A percentile compares a stretch with the other conserved stretches of the same genome.
Evolutionary conservation across 2,888 invertebrate genomes (phyloP).

Genomic region (Pristionchus entomophagus): DNA sequence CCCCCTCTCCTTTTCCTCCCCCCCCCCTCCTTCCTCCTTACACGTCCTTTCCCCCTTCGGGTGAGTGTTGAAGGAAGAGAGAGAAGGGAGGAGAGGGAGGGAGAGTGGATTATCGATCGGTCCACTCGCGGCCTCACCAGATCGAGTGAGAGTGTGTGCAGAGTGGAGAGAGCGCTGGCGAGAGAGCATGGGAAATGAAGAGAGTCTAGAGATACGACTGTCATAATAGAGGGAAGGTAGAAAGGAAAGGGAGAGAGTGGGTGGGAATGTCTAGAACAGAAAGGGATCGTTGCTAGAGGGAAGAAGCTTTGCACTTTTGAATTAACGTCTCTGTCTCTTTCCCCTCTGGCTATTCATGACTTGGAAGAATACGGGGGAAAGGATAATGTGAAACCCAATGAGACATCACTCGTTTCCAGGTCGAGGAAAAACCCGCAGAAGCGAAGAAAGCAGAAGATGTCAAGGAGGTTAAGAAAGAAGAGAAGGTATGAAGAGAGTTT

Average conservation of each 20-base stretch:
- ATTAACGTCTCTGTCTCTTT: neutral
- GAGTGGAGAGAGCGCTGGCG: slow-evolving; percentile 7
- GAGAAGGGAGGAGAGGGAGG: neutral
- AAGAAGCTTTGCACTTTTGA: neutral
- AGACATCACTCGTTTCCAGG: neutral
- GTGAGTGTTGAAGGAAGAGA: neutral
- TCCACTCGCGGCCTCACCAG: slow-evolving; percentile 10
- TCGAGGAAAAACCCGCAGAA: neutral
- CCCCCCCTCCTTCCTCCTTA: neutral
- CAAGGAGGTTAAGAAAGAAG: neutral
- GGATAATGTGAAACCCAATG: neutral
- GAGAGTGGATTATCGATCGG: slow-evolving; percentile 41
- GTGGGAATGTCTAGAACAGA: slow-evolving; percentile 30
- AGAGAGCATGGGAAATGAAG: neutral
- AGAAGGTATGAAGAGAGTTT: too few relatives aligned
- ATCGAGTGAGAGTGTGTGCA: slow-evolving; percentile 40
- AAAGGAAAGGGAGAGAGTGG: slow-evolving; percentile 13
- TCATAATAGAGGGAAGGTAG: slow-evolving; percentile 36
- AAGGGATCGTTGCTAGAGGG: neutral
- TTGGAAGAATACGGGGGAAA: neutral
- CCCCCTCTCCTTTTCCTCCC: neutral
- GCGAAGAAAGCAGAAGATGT: neutral
- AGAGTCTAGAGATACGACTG: slow-evolving; percentile 40
- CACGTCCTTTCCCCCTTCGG: slow-evolving; percentile 38
- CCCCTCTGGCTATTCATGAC: neutral